Evolutionary conservation across 2,113 vertebrate species (phyloP), one percentile per base, ranked within the genome.

Genomic region (Poecilia latipinna): DNA sequence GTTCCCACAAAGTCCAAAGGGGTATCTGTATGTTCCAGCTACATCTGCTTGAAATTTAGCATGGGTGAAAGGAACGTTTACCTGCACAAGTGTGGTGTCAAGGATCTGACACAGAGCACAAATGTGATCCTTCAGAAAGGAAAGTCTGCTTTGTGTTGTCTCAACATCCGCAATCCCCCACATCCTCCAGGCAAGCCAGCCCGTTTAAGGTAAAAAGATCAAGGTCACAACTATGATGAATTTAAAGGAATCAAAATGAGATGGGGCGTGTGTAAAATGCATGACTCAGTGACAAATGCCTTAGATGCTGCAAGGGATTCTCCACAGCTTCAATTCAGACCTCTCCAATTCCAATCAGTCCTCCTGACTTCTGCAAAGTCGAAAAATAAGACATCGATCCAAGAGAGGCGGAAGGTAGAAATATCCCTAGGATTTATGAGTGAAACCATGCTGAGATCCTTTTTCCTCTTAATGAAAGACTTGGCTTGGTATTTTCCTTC

Each of bases 341-440:
- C 73, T 54, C 74, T 87, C 75, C 71, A 72, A 54, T 79, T 87
- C 69, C 77, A 87, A 70, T 85, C 82, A 75, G 63, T 65, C 74
- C 17, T 65, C 65, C 80, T 57, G 81, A 84, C 72, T 84, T 83
- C 67, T 72, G 77, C 63, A 88, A 81, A 86, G 69, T 67, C 6
- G 22, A 74, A 78, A 63, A 77, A 81, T 68, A 76, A 82, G 72
- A 79, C 85, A 89, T 82, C 22, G 70, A 88, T 83, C 72, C 2
- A 7, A 65, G 10, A 65, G 66, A 70, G 74, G 48, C 74, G 75
- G 74, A 78, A 67, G 5, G 29, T 70, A 68, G 89, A 89, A 87
- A 82, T 19, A 48, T 71, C 62, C 72, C 73, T 32, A 63, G 74
- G 74, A 76, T 88, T 82, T 86, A 81, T 80, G 61, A 51, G 51